Evolutionary conservation across 2,113 vertebrate genomes (phyloP), one percentile per base, ranked within the genome.

Genomic region (Alaudala cheleensis): DNA sequence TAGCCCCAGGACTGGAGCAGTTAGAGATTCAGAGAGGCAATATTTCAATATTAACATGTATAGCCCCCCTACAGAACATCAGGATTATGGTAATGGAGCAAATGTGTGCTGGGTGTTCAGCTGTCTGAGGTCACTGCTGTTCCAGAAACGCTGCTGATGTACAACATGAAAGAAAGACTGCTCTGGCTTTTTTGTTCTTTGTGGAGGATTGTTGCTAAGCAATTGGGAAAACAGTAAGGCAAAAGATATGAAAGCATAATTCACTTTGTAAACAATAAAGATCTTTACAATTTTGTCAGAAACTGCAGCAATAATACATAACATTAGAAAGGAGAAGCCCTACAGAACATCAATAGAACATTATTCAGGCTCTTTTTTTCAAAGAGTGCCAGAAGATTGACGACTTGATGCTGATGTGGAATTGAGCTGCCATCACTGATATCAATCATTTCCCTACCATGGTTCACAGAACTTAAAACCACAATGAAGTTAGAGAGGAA

Each of bases 201-300:
- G 80, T 91, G 51, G 67, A 97, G 66, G 93, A 73, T 94, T 96
- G 97, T 98, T 98, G 97, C 98, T 97, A 98, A 97, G 98, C 97
- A 97, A 96, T 98, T 93, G 81, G 39, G 65, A 85, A 94, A 92
- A 95, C 51, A 86, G 67, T 66, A 47, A 82, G 45, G 90, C 77
- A 95, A 95, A 95, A 97, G 73, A 92, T 97, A 97, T 96, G 96
- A 97, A 97, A 94, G 93, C 93, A 94, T 97, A 98, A 98, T 98
- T 98, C 95, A 97, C 79, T 98, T 98, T 92, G 80, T 94, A 97
- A 98, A 97, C 94, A 97, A 98, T 96, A 95, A 97, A 95, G 96
- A 90, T 84, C 81, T 83, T 95, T 85, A 87, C 83, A 85, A 44
- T 94, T 97, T 95, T 92, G 87, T 95, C 95, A 93, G 96, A 91